Percentiles rank a stretch among this genome's conserved stretches.
Evolutionary conservation across 2,888 invertebrate species (phyloP).

Genomic region (Ceraclea dissimilis): DNA sequence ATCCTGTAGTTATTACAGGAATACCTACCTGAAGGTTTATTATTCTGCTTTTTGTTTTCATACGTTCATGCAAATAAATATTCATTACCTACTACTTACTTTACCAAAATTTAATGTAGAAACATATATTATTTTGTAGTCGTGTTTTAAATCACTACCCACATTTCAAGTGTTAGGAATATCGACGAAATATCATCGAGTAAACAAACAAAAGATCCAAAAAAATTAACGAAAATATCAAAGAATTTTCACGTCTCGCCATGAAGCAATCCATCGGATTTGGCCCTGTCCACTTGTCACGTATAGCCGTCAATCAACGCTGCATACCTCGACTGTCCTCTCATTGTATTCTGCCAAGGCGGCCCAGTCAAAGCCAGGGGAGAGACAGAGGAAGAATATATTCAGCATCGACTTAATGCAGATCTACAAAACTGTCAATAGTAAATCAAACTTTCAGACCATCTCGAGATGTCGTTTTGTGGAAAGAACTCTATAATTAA

Average conservation of each 20-base stretch:
- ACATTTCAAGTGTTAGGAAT: not conserved
- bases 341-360: slow-evolving; percentile 8
- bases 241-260: not conserved
- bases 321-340: slow-evolving; percentile 4
- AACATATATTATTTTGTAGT: no score
- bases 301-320: slow-evolving; percentile 21
- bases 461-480: no score
- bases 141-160: no score
- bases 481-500: no score
- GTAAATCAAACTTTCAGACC: no score
- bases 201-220: not conserved
- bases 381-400: not conserved
- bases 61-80: no score
- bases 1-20: no score
- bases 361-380: slow-evolving; percentile 4
- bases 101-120: no score
- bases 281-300: slow-evolving; percentile 6
- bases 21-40: no score
- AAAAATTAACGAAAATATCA: not conserved
- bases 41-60: no score
- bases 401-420: not conserved
- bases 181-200: not conserved
- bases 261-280: not conserved
- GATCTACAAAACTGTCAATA: no score
- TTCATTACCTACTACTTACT: no score